Percentiles rank a stretch among this genome's conserved stretches.
These are phyloP conservation scores for Latheticus oryzae DNA, from an alignment of 2,888 invertebrate genomes.

Conservation along the genomic window DNA sequence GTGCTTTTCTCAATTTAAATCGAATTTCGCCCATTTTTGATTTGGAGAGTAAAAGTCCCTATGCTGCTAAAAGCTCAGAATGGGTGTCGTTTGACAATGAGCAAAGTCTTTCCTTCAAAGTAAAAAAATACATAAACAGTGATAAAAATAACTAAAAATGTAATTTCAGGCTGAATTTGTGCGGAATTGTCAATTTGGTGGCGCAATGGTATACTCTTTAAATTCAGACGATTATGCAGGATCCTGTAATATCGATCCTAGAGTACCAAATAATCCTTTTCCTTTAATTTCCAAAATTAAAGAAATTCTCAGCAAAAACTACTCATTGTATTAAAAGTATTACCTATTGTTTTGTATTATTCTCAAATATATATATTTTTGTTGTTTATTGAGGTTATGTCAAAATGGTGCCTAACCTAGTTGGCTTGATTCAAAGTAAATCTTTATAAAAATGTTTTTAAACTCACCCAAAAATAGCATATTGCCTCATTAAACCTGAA, in stretches of 20 bases:
- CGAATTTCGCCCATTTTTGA: constrained; percentile 74
- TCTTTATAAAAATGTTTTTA: too few species aligned
- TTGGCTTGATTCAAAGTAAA: too few species aligned
- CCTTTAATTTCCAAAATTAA: constrained; percentile 34
- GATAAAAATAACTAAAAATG: too few species aligned
- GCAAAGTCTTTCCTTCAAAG: constrained; percentile 78
- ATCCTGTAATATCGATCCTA: constrained; percentile 64
- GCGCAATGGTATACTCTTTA: constrained; percentile 86
- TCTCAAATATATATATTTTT: too few species aligned
- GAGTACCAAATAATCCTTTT: constrained; percentile 14
- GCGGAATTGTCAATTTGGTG: constrained; percentile 74
- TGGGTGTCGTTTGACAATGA: constrained; percentile 89
- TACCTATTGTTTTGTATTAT: background rate
- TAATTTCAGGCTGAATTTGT: constrained; percentile 66
- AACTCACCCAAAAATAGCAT: too few species aligned
- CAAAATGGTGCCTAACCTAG: background rate
- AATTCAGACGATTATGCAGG: constrained; percentile 83
- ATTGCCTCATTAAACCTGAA: too few species aligned
- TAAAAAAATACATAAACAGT: constrained; percentile 50
- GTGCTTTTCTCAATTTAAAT: constrained; percentile 71
- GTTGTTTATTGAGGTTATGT: constrained; percentile 28
- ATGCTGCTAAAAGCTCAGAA: constrained; percentile 74
- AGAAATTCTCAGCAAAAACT: constrained; percentile 36
- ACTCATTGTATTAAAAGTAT: constrained; percentile 33
- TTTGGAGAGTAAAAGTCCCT: constrained; percentile 79